Evolutionary conservation across 2,113 vertebrate species (phyloP), one percentile per base, ranked within the genome.

Genomic region (Callocephalon fimbriatum): DNA sequence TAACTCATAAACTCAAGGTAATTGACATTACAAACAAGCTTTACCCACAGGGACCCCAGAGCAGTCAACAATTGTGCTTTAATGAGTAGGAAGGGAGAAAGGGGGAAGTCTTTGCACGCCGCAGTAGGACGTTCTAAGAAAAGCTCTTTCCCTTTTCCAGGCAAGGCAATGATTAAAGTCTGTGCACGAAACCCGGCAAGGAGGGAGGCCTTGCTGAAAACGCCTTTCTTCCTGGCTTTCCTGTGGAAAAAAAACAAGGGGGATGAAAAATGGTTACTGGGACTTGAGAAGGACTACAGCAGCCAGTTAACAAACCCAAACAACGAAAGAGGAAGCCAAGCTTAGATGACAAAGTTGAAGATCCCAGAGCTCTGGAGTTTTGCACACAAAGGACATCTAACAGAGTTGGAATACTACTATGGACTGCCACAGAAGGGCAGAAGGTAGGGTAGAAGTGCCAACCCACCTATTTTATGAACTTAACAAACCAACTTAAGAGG

Each of bases 111-210:
- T 94, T 96, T 95, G 82, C 88, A 89, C 1, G 7, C 73, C 38
- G n/a, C 53, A 5, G 86, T 96, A 93, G 90, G 76, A 95, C 92
- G 1, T 95, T 92, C 92, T 97, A 95, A 97, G 96, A 96, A 95
- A 97, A 97, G 75, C 86, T 95, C 75, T 95, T 94, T 95, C 95
- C 92, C 94, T 96, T 97, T 97, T 97, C 90, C 96, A 97, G 86
- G 86, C 96, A 78, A 91, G 45, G 86, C 92, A 92, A 74, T 95
- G 95, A 97, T 97, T 97, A 97, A 96, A 97, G 90, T 84, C 72
- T 51, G 22, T 58, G 83, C 80, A 67, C 8, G 20, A 91, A 96
- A 85, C 66, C 37, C 66, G 2, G 53, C 73, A 73, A 97, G 61
- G 70, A 95, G 86, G 44, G 92, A 95, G 80, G 80, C 88, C 86